These are phyloP conservation scores for Mnemiopsis leidyi DNA, from an alignment of 37 sponge, comb jelly and placozoan species.

Conservation along the genomic window DNA sequence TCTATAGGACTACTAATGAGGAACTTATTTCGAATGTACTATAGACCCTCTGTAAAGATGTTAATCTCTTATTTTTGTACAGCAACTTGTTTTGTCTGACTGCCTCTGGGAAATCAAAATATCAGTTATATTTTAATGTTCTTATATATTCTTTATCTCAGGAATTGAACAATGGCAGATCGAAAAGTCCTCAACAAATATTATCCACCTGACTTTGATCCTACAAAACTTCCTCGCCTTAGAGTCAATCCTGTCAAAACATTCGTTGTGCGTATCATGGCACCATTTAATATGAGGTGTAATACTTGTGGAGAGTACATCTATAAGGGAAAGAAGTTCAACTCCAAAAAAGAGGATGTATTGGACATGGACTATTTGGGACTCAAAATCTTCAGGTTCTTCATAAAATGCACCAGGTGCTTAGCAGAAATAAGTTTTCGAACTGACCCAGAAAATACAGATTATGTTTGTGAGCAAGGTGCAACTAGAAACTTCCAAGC, in stretches of 20 bases:
- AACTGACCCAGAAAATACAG: conserved; percentile 95
- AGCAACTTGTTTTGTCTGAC: no score
- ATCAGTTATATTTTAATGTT: no score
- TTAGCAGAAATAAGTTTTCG: conserved; percentile 92
- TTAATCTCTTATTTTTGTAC: no score
- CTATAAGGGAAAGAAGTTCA: conserved; percentile 97
- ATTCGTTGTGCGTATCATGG: conserved; percentile 92
- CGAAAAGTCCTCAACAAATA: conserved; percentile 78
- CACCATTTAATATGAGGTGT: conserved; percentile 97
- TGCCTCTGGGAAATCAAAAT: no score
- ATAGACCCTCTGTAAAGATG: no score
- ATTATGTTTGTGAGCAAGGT: conserved; percentile 93
- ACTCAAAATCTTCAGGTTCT: conserved; percentile 86
- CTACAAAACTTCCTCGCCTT: conserved; percentile 73
- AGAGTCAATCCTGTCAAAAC: conserved; percentile 68
- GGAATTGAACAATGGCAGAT: conserved; percentile 27
- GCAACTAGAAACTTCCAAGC: conserved; percentile 92
- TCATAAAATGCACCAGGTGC: conserved; percentile 92
- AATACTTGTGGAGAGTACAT: conserved; percentile 96
- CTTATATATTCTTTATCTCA: no score
- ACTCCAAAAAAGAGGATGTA: conserved; percentile 88
- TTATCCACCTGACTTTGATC: conserved; percentile 96
- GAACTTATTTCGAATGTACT: no score
- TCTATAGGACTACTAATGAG: no score
- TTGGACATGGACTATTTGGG: conserved; percentile 85